A percentile compares a stretch with the other conserved stretches of the same genome.
phyloP scores from a whole-genome alignment of 2,113 vertebrate species.

The Lota lota region DNA sequence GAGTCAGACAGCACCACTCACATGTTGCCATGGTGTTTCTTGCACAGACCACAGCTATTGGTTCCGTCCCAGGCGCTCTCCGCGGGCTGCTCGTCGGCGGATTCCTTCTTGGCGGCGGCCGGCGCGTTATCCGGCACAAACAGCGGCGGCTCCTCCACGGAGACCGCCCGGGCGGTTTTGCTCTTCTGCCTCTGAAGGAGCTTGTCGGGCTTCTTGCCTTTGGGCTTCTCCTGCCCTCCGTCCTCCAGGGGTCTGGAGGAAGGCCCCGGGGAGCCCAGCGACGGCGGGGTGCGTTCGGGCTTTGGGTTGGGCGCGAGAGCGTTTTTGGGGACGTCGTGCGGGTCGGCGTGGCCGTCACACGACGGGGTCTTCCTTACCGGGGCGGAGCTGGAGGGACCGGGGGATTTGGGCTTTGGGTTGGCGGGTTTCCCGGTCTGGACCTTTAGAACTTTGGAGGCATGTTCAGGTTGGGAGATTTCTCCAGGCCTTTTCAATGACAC shows the following conservation, averaged over 20 bases:
- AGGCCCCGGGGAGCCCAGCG: slow-evolving; percentile 40
- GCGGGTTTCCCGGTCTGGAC: slow-evolving; percentile 59
- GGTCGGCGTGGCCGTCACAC: slow-evolving; percentile 34
- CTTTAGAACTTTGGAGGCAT: slow-evolving; percentile 82
- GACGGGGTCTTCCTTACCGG: slow-evolving; percentile 43
- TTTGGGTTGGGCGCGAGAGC: slow-evolving; percentile 32
- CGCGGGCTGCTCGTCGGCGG: slow-evolving; percentile 64
- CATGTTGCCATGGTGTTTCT: slow-evolving; percentile 94
- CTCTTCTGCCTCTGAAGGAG: slow-evolving; percentile 83
- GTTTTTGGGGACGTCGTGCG: slow-evolving; percentile 48
- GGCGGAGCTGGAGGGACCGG: slow-evolving; percentile 27
- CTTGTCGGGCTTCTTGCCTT: slow-evolving; percentile 84
- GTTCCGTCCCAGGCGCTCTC: slow-evolving; percentile 86
- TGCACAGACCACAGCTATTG: slow-evolving; percentile 94
- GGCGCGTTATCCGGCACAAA: slow-evolving; percentile 97
- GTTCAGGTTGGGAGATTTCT: slow-evolving; percentile 65
- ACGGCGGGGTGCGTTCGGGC: slow-evolving; percentile 4
- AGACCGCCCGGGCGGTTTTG: slow-evolving; percentile 83
- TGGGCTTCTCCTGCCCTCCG: slow-evolving; percentile 78
- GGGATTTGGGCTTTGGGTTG: slow-evolving; percentile 49
- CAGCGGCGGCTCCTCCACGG: slow-evolving; percentile 91
- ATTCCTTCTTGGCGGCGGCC: slow-evolving; percentile 71
- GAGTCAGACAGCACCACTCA: slow-evolving; percentile 27
- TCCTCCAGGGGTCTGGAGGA: slow-evolving; percentile 69
- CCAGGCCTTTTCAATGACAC: slow-evolving; percentile 75